phyloP scores from a whole-genome alignment of 2,113 vertebrate genomes.

The Pelusios castaneus region DNA sequence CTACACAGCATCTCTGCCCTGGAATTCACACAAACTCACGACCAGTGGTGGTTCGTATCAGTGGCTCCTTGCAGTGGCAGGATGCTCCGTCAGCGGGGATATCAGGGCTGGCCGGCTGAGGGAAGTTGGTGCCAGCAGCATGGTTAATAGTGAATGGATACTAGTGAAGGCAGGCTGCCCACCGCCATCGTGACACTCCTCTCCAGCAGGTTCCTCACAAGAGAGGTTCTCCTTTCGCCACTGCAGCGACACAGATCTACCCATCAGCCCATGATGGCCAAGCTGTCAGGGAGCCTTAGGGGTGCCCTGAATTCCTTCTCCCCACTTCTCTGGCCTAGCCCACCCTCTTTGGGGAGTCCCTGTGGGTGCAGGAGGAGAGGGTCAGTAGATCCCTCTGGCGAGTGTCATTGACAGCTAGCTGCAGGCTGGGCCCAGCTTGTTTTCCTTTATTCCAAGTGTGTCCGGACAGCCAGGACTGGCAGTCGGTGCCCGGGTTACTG shows the following conservation, averaged over 20 bases:
- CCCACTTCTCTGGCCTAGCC: conserved; percentile 35
- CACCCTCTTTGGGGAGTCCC: conserved; percentile 53
- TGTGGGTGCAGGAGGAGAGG: too few species aligned
- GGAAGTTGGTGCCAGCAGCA: too few species aligned
- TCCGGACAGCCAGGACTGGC: conserved; percentile 27
- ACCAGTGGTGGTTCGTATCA: background rate
- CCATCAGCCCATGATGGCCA: too few species aligned
- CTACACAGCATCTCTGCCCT: background rate
- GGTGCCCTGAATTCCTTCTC: conserved; percentile 8
- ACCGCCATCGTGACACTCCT: background rate
- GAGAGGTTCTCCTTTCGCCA: background rate
- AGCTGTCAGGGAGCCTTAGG: background rate
- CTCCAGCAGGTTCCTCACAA: background rate
- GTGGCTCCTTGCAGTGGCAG: background rate
- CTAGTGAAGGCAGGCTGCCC: too few species aligned
- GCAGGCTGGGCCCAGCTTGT: conserved; percentile 47
- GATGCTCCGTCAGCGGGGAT: background rate
- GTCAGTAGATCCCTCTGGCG: conserved; percentile 63
- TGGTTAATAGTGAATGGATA: too few species aligned
- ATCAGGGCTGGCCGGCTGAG: too few species aligned
- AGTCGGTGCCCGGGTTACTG: background rate
- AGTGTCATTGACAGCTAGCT: conserved; percentile 30
- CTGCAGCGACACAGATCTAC: background rate
- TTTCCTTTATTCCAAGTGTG: background rate
- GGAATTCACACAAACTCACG: background rate